Evolutionary conservation across 2,113 vertebrate genomes (phyloP), one percentile per base, ranked within the genome.

Genomic region (Corvus cornix): DNA sequence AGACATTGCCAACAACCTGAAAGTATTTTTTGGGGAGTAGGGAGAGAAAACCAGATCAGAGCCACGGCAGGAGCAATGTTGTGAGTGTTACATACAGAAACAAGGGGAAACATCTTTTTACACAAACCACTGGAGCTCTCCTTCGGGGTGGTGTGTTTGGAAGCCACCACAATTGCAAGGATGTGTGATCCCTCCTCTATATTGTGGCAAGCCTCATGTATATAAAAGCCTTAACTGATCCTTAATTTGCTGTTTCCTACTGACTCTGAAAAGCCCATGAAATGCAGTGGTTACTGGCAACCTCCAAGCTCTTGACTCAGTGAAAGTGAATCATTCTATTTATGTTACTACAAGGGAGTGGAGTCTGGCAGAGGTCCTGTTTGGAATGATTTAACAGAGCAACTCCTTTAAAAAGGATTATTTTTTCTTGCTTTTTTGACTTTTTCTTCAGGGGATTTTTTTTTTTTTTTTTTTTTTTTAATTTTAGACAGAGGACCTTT

Each of bases 251-350:
- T 96, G 41, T 81, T 96, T 96, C 86, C 70, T 82, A 64, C n/a
- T 66, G 58, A 62, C 73, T 80, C 35, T 67, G 93, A 83, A 95
- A 93, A 88, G 33, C 49, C 37, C 31, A 59, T 44, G 75, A 90
- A 90, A 84, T 82, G 53, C 84, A 69, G 60, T 68, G 66, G 70
- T 91, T 96, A 58, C 76, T 92, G 94, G 89, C 90, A 97, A 28
- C 30, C 64, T 78, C 33, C 7, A 12, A 94, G 79, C 49, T 82
- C 84, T 82, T 48, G 84, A 87, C 64, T 93, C 43, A 56, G 83
- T 89, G 94, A 95, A 93, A 67, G 85, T 92, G 90, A 95, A 92
- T 93, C 69, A 84, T 93, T 93, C 52, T 66, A 79, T 81, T 84
- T 90, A 51, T 44, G 31, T 78, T 90, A 64, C 73, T 95, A 56